Base-by-base conservation (phyloP, 2,888 invertebrate genomes). In the Azorinus chamasolen region DNA sequence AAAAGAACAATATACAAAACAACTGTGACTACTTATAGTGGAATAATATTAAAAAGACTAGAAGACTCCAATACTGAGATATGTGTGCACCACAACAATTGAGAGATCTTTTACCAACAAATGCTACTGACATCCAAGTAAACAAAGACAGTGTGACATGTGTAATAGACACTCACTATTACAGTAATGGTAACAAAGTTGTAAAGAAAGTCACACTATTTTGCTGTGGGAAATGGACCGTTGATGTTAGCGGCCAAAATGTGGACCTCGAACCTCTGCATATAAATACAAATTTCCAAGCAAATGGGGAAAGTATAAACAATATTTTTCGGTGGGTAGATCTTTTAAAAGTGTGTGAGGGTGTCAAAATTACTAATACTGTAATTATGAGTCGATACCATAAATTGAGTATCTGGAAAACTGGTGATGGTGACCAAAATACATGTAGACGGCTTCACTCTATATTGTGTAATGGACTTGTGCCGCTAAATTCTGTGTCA, bases 321-420 rank as follows among this genome's bases (percentile, higher is more conserved):
- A 20, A 20, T 20, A 20, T 63, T 43, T 39, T 50, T 12, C 18
- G 18, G 18, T n/a, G 48, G 16, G 62, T 20, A 25, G 20, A 54
- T 24, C 27, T 25, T 50, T 27, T 65, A 8, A 16, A 46, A n/a
- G 14, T 70, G 18, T 72, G 72, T 63, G 32, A 57, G 27, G 70
- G 54, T 39, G 41, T 63, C 3, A 8, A 54, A 43, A 27, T 63
- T 6, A 39, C 37, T 5, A 50, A 12, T 12, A 24, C 37, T 25
- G 25, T 63, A 24, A 16, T 48, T 12, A n/a, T 51, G 10, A 45
- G 27, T 6, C 43, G 68, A 10, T 59, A 25, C n/a, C 68, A 68
- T 24, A 25, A 3, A 5, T 62, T 3, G 27, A 55, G 32, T 25
- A 6, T 8, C 54, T 14, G 16, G 32, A 37, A 5, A 25, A 27